Evolutionary conservation across 1,140 invertebrate genomes (phyloP), one percentile per base, ranked within the genome.

Genomic region (Megalopta genalis): DNA sequence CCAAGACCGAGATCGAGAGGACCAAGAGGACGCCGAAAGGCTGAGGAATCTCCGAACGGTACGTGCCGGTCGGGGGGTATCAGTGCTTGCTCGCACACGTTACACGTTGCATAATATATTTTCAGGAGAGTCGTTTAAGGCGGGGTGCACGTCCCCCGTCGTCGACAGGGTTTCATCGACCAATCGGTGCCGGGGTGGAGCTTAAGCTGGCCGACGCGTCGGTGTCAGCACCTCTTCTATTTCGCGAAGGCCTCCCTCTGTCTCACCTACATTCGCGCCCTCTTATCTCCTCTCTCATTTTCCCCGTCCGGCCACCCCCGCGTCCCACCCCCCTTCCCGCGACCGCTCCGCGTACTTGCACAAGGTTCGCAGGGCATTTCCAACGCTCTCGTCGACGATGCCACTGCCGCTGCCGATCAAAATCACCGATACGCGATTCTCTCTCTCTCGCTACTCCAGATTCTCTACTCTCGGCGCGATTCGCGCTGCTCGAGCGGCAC

Each of bases 81-180:
- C 59, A 77, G 32, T 18, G 67, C 9, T 23, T 18, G 67, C 9
- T 23, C 63, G 75, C 62, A 66, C 69, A 78, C 25, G 69, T 72
- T 78, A 67, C 54, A 42, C 64, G 64, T 80, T 80, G 72, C 71
- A 76, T 80, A 76, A 80, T 67, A 69, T 76, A 80, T 76, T 80
- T 80, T 63, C 59, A 75, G 88, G 81, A 85, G 77, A 77, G 81
- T 86, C 85, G 79, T 81, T 81, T 62, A 81, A 78, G 89, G 84
- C 77, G 85, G 75, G 74, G 37, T 73, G 69, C 65, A 23, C 59
- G 49, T 75, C 57, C 65, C 86, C 82, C 84, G 57, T 80, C 82
- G 89, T 88, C 86, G 87, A 83, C 85, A 85, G 88, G 89, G 87
- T 91, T 89, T 90, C 89, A 91, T 91, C 90, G 90, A 91, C 88